phyloP scores from a whole-genome alignment of 2,113 vertebrate species.

The Sprattus sprattus region DNA sequence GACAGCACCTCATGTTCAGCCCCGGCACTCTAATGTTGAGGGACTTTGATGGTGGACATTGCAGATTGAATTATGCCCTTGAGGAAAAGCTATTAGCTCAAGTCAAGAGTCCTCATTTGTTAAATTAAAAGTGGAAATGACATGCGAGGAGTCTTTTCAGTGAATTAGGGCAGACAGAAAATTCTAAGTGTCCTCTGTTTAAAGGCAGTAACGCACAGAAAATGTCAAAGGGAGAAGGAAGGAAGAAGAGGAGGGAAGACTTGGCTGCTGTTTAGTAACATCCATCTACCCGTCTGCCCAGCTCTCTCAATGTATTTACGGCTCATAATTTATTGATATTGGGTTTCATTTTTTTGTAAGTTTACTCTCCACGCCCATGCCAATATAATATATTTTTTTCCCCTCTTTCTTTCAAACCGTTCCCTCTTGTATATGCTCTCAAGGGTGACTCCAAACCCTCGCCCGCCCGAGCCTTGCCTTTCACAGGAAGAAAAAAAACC shows the following conservation, averaged over 20 bases:
- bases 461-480: slow-evolving; percentile 29
- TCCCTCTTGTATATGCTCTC: slow-evolving; percentile 39
- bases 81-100: slow-evolving; percentile 79
- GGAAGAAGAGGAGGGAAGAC: slow-evolving; percentile 27
- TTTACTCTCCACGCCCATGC: slow-evolving; percentile 35
- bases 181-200: slow-evolving; percentile 56
- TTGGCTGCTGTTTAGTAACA: slow-evolving; percentile 51
- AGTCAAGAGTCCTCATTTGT: slow-evolving; percentile 74
- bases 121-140: slow-evolving; percentile 81
- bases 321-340: slow-evolving; percentile 60
- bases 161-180: slow-evolving; percentile 68
- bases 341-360: slow-evolving; percentile 49
- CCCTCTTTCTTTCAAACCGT: slow-evolving; percentile 33
- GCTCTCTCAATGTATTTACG: slow-evolving; percentile 54
- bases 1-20: slow-evolving; percentile 64
- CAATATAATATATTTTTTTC: background rate
- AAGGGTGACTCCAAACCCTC: slow-evolving; percentile 36
- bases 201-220: slow-evolving; percentile 48
- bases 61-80: slow-evolving; percentile 78
- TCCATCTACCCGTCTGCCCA: slow-evolving; percentile 43
- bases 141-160: slow-evolving; percentile 73
- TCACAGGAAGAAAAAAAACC: slow-evolving; percentile 56
- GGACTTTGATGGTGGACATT: slow-evolving; percentile 77
- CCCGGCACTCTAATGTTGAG: slow-evolving; percentile 61
- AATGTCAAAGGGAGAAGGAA: slow-evolving; percentile 33